Percentiles rank a stretch among this genome's conserved stretches.
phyloP scores from a whole-genome alignment of 2,888 invertebrate species.

The Zootermopsis nevadensis region DNA sequence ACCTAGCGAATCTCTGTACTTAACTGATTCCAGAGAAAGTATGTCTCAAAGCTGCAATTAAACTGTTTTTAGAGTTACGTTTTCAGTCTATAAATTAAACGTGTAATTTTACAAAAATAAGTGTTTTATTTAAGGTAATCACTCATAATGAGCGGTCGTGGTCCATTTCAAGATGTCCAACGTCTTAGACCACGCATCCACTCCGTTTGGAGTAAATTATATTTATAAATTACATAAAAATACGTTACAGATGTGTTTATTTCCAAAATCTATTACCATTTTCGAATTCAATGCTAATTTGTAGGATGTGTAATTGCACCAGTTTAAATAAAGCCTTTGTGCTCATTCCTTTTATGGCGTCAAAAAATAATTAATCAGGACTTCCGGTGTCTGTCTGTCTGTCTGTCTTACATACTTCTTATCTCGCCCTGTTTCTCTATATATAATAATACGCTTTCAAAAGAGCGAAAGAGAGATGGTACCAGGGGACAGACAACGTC shows the following conservation, averaged over 20 bases:
- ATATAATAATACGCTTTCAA: constrained; percentile 8
- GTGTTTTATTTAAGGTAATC: too few relatives aligned
- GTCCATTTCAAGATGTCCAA: too few relatives aligned
- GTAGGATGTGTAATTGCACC: not conserved
- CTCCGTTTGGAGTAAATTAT: too few relatives aligned
- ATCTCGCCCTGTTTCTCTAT: not conserved
- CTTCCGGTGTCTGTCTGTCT: not conserved
- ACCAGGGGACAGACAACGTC: not conserved
- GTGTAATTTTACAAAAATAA: too few relatives aligned
- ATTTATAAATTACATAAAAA: too few relatives aligned
- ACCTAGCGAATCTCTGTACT: too few relatives aligned
- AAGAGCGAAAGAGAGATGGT: not conserved
- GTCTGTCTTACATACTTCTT: not conserved
- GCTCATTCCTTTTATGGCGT: not conserved
- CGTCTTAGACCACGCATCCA: too few relatives aligned
- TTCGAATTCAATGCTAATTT: not conserved
- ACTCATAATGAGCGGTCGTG: too few relatives aligned
- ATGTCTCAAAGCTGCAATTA: too few relatives aligned
- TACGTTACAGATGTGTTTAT: not conserved
- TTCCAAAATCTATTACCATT: not conserved
- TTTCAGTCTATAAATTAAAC: too few relatives aligned
- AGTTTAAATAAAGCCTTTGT: not conserved
- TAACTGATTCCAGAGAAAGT: too few relatives aligned
- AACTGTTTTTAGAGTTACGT: too few relatives aligned
- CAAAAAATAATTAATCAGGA: constrained; percentile 10